Percentiles rank a stretch among this genome's conserved stretches.
phyloP scores from a whole-genome alignment of 2,888 invertebrate species.

The Agrotis exclamationis region DNA sequence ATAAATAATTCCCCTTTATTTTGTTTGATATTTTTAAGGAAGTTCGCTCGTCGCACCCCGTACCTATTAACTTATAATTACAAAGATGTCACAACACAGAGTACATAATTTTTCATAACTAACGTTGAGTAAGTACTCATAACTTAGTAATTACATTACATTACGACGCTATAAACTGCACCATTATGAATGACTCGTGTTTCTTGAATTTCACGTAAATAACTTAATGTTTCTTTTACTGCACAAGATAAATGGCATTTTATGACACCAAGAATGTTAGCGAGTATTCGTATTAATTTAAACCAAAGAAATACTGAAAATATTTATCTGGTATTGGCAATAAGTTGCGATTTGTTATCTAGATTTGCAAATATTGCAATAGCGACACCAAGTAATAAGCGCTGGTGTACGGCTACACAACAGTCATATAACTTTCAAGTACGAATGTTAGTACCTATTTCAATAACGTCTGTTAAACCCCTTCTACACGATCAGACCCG shows the following conservation, averaged over 20 bases:
- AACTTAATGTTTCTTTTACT: constrained; percentile 28
- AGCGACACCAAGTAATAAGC: constrained; percentile 8
- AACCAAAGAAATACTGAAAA: constrained; percentile 1
- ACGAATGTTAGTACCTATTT: constrained; percentile 46
- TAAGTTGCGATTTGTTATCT: not conserved
- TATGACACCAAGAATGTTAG: constrained; percentile 17
- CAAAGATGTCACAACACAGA: not conserved
- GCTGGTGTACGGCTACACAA: not conserved
- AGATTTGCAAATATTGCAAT: constrained; percentile 9
- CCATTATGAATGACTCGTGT: constrained; percentile 23
- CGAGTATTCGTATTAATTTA: not conserved
- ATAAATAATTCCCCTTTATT: too few relatives aligned
- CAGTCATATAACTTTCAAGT: constrained; percentile 16
- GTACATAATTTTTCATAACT: not conserved
- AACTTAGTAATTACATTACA: constrained; percentile 35
- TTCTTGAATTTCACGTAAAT: constrained; percentile 25
- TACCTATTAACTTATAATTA: not conserved
- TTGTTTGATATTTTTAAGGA: too few relatives aligned
- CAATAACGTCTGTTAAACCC: constrained; percentile 56
- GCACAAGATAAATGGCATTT: constrained; percentile 35
- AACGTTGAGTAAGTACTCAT: not conserved
- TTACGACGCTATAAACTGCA: constrained; percentile 28
- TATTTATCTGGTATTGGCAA: constrained; percentile 2
- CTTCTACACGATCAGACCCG: too few relatives aligned
- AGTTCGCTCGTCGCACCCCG: too few relatives aligned